Conservation (phyloP, 2,113 vertebrate species). For the Myxocyprinus asiaticus region DNA sequence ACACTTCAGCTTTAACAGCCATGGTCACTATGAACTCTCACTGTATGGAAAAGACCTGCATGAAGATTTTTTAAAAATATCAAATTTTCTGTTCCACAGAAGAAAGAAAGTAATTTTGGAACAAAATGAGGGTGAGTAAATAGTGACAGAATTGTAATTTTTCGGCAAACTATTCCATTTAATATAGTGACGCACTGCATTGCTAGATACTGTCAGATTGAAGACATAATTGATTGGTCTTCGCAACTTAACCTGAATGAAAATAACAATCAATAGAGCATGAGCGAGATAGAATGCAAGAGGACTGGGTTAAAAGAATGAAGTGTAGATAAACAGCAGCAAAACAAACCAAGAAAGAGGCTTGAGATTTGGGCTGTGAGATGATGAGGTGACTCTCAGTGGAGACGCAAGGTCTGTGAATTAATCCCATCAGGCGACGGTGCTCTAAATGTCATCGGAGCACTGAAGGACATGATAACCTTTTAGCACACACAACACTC, state of each 20-base stretch:
- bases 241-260: conserved; percentile 47
- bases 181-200: conserved; percentile 42
- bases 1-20: no score
- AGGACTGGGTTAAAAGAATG: background rate
- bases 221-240: conserved; percentile 51
- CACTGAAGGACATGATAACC: conserved; percentile 73
- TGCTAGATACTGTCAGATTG: conserved; percentile 53
- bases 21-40: no score
- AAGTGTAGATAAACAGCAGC: conserved; percentile 7
- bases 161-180: background rate
- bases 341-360: background rate
- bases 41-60: no score
- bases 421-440: conserved; percentile 71
- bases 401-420: conserved; percentile 61
- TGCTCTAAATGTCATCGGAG: conserved; percentile 75
- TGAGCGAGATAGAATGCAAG: background rate
- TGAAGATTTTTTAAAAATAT: no score
- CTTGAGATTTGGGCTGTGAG: background rate
- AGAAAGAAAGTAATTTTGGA: no score
- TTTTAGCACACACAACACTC: conserved; percentile 60
- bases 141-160: no score
- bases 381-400: background rate
- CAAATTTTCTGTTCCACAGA: no score
- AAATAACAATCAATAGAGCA: conserved; percentile 44
- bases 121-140: no score